Base-by-base conservation (phyloP, 1,140 invertebrate species). In the Neoseiulus cucumeris region DNA sequence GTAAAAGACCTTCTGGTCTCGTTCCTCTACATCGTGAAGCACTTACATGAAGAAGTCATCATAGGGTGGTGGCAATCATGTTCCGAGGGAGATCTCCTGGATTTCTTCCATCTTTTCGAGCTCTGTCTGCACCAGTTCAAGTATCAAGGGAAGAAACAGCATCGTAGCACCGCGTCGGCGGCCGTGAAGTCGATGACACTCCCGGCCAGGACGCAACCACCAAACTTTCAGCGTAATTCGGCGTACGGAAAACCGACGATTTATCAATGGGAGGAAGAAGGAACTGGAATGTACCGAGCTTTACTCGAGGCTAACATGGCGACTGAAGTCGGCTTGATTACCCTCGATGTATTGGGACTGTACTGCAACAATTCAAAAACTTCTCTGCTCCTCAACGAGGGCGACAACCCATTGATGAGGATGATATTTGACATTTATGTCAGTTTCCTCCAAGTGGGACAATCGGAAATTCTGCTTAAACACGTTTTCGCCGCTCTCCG, bases 401-500 rank as follows among this genome's bases (percentile, higher is more conserved):
- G 84, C 5, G 87, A 90, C 64, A 90, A 89, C 72, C 73, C 81
- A 7, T 78, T 87, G 42, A 87, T 84, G 82, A 82, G 79, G 72
- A 87, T 84, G 76, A 79, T 91, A 14, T 84, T 89, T 66, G 81
- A 83, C 55, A 82, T 91, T 33, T 90, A 93, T 72, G 73, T 96
- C n/a, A 82, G 83, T 5, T 86, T 93, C 70, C 78, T 96, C 12
- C 84, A 88, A 75, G 81, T 87, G 28, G 87, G 89, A 2, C 91
- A 95, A 73, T 92, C 90, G 30, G 91, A 95, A 75, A 83, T 80
- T 12, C 76, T 95, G 28, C 84, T 90, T 70, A 86, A 87, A 70
- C 90, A 95, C 73, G 82, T 92, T 2, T 94, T 96, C 76, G 89
- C 89, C 9, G 85, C 87, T 0, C 76, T 95, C 28, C 80, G 91